A percentile compares a stretch with the other conserved stretches of the same genome.
These are phyloP conservation scores for Amorpha juglandis DNA, from an alignment of 2,888 invertebrate species.

Conservation along the genomic window DNA sequence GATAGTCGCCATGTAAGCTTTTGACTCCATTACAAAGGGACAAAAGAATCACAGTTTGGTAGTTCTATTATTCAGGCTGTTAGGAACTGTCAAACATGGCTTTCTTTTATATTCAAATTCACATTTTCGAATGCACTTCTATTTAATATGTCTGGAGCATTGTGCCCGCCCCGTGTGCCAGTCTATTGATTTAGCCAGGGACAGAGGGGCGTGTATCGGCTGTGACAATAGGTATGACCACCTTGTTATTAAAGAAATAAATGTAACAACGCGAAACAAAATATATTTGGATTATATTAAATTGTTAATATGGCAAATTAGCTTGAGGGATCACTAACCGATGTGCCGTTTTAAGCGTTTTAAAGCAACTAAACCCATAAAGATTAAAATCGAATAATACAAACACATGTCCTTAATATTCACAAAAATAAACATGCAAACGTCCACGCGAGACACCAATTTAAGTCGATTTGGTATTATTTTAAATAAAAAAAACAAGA, in stretches of 20 bases:
- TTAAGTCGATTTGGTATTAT: neutral
- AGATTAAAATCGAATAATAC: neutral
- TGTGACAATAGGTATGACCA: slow-evolving; percentile 52
- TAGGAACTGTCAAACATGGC: slow-evolving; percentile 24
- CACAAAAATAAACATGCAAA: slow-evolving; percentile 3
- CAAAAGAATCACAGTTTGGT: slow-evolving; percentile 12
- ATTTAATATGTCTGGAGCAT: slow-evolving; percentile 56
- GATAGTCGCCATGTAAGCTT: neutral
- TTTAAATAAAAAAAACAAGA: slow-evolving; percentile 12
- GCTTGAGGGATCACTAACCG: neutral
- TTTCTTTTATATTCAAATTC: slow-evolving; percentile 38
- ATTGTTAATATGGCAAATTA: neutral
- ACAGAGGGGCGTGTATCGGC: slow-evolving; percentile 73
- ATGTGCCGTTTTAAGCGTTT: neutral
- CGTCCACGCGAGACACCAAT: neutral
- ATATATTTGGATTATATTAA: neutral
- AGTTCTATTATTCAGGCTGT: slow-evolving; percentile 14
- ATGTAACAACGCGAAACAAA: neutral
- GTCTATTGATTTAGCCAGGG: slow-evolving; percentile 73
- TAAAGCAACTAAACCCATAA: neutral
- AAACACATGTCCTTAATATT: slow-evolving; percentile 5
- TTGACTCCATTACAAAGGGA: slow-evolving; percentile 2
- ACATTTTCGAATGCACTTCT: slow-evolving; percentile 41
- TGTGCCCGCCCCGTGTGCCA: slow-evolving; percentile 49
- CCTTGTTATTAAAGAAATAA: slow-evolving; percentile 46